Conservation (phyloP, 2,113 vertebrate species). For the Urocitellus parryii region DNA sequence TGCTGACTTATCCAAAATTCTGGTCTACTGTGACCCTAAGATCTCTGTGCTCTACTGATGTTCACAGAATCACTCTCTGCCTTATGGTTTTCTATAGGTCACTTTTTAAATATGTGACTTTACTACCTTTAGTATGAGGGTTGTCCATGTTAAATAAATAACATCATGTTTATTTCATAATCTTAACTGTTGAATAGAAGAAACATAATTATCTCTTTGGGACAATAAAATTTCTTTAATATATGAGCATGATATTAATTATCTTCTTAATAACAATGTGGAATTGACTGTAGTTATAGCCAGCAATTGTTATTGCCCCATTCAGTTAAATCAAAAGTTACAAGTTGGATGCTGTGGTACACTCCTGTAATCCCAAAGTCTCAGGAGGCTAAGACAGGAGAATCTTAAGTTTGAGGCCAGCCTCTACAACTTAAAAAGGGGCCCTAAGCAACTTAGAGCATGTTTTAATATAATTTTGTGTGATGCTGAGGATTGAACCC, state of each 20-base stretch:
- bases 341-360: too few species aligned
- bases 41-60: conserved; percentile 6
- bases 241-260: conserved; percentile 35
- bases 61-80: not conserved
- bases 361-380: too few species aligned
- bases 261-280: conserved; percentile 2
- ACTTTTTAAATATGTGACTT: not conserved
- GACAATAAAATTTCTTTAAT: not conserved
- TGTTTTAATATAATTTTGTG: too few species aligned
- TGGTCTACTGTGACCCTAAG: not conserved
- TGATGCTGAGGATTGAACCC: too few species aligned
- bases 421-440: too few species aligned
- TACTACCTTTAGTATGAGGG: not conserved
- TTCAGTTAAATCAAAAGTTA: conserved; percentile 20
- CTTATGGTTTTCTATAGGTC: conserved; percentile 22
- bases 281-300: conserved; percentile 26
- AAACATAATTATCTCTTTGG: conserved; percentile 35
- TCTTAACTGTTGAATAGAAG: conserved; percentile 36
- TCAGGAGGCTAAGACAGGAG: too few species aligned
- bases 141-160: conserved; percentile 45
- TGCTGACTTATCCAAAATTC: conserved; percentile 18
- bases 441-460: too few species aligned
- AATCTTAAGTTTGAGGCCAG: too few species aligned
- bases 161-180: conserved; percentile 58
- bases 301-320: not conserved